phyloP scores from a whole-genome alignment of 2,113 vertebrate species.

The Acrocephalus arundinaceus region DNA sequence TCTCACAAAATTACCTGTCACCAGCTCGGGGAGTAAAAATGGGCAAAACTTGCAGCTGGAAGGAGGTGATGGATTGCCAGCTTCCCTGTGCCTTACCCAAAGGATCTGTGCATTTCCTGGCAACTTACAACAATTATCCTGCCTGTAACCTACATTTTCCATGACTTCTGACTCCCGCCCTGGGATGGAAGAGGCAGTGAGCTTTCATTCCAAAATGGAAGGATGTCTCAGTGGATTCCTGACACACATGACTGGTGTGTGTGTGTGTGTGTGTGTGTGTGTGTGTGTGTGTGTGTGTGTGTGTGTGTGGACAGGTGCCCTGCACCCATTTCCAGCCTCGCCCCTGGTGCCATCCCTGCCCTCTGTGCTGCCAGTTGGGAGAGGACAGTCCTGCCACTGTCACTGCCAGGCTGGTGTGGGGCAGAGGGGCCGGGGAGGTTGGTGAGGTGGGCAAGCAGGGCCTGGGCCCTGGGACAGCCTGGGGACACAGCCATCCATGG shows the following conservation, averaged over 20 bases:
- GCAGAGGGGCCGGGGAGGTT: rapidly evolving
- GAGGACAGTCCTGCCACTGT: neutral
- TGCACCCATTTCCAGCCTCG: rapidly evolving
- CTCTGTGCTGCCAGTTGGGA: rapidly evolving
- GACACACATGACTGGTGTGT: rapidly evolving
- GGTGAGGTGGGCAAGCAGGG: neutral
- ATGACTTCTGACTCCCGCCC: neutral
- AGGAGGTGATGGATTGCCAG: neutral
- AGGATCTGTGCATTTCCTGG: neutral
- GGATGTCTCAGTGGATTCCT: neutral
- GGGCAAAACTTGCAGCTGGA: neutral
- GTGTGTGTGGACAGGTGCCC: neutral
- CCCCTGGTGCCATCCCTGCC: rapidly evolving
- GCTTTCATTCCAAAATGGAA: neutral
- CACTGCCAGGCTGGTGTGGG: rapidly evolving
- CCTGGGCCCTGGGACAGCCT: rapidly evolving
- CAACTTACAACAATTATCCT: conserved; percentile 2
- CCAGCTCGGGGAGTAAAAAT: neutral
- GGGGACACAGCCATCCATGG: neutral
- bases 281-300: no score
- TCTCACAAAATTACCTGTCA: neutral
- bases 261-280: neutral
- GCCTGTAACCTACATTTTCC: neutral
- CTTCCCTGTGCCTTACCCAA: neutral
- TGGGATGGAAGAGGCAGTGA: neutral